Evolutionary conservation across 2,888 invertebrate genomes (phyloP).

Genomic region (Xestoiulus laeticollis): DNA sequence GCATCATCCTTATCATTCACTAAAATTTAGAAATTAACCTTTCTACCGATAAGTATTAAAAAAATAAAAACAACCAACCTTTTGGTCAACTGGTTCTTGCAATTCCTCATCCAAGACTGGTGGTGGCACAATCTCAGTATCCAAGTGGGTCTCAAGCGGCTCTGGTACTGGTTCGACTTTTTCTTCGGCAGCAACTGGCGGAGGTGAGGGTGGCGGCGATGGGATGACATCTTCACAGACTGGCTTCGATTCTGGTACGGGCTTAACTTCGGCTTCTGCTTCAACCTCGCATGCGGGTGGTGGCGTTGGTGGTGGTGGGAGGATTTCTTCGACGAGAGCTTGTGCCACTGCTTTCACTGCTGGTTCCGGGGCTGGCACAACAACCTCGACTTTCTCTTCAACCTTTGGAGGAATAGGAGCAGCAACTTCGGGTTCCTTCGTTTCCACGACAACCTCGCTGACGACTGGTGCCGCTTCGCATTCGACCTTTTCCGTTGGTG

Average conservation of each 20-base stretch:
- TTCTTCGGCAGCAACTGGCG: slow-evolving; percentile 30
- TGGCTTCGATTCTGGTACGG: slow-evolving; percentile 43
- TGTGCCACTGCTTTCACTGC: not conserved
- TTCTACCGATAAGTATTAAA: no score
- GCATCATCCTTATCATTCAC: not conserved
- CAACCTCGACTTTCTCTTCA: not conserved
- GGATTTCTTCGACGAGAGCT: slow-evolving; percentile 44
- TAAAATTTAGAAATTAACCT: no score
- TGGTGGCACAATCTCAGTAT: slow-evolving; percentile 47
- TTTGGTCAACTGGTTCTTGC: slow-evolving; percentile 36
- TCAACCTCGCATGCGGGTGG: slow-evolving; percentile 43
- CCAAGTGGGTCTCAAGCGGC: not conserved
- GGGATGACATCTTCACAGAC: not conserved
- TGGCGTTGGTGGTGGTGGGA: slow-evolving; percentile 51
- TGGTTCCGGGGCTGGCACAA: not conserved
- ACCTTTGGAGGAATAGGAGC: not conserved
- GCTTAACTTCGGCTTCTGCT: not conserved
- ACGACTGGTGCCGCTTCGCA: not conserved
- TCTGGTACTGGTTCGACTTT: slow-evolving; percentile 35
- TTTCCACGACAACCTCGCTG: not conserved
- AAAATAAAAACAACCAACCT: not conserved
- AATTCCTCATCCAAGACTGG: slow-evolving; percentile 42
- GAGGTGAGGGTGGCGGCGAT: slow-evolving; percentile 49
- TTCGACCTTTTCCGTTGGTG: not conserved
- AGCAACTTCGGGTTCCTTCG: not conserved